Base-by-base conservation (phyloP, 2,888 invertebrate genomes). In the Polydrusus pterygomalis region DNA sequence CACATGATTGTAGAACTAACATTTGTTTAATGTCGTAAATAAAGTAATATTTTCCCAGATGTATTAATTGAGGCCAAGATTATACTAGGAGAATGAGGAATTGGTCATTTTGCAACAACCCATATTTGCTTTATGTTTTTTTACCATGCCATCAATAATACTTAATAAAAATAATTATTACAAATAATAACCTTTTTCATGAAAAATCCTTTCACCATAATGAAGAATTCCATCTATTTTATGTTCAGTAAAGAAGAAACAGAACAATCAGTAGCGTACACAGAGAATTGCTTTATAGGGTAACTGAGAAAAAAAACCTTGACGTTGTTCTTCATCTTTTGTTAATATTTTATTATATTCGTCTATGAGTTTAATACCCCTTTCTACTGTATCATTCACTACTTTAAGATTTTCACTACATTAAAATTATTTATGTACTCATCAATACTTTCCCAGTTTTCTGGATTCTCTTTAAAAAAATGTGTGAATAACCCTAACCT, bases 31-130 rank as follows among this genome's bases (percentile, higher is more conserved):
- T 25, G 25, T 20, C 54, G 25, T 6, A 20, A 54, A 25, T n/a
- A 2, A 1, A 6, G n/a, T 20, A 30, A 17, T n/a, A 17, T 38
- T 34, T 38, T 38, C 11, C 10, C 2, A 17, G 38, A 60, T 60
- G 58, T 5, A 34, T 60, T 60, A 60, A 60, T 60, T 60, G 1
- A 60, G 58, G 58, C 58, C 58, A 60, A 60, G 38, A 60, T n/a
- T 60, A n/a, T n/a, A 34, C 15, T 1, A 58, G 1, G 38, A 38
- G 38, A 34, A 34, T 56, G 30, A 13, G 18, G 17, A 25, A 38
- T 58, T 17, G 13, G 38, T n/a, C 11, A 38, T 18, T 54, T 54
- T 25, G 38, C 20, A 54, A 54, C 25, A 54, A 18, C 8, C 5
- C 11, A 2, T 51, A 18, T 18, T 20, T 51, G 10, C 30, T 25